Evolutionary conservation across 2,888 invertebrate species (phyloP).

Genomic region (Polyploca ridens): DNA sequence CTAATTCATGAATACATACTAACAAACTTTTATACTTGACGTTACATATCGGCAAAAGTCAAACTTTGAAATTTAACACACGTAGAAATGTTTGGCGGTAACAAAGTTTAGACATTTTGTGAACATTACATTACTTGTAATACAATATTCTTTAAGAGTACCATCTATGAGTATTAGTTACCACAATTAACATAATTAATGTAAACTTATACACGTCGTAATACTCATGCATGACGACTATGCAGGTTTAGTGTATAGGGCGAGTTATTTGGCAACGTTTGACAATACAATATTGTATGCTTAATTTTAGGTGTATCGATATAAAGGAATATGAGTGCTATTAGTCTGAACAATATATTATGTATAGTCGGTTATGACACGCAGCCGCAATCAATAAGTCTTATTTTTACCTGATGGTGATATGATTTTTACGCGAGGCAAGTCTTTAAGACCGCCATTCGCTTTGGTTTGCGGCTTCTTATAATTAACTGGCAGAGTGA

Average conservation of each 20-base stretch:
- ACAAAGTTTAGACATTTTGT: slow-evolving; percentile 80
- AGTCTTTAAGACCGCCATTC: background rate
- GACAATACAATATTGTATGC: slow-evolving; percentile 78
- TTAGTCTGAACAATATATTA: slow-evolving; percentile 40
- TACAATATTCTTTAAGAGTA: slow-evolving; percentile 34
- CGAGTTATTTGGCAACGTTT: slow-evolving; percentile 77
- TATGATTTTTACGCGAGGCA: background rate
- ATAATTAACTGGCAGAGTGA: background rate
- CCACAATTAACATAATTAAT: slow-evolving; percentile 47
- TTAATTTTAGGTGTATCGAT: slow-evolving; percentile 61
- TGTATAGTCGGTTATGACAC: background rate
- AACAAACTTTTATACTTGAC: slow-evolving; percentile 50
- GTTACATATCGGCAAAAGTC: slow-evolving; percentile 69
- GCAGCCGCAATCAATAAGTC: background rate
- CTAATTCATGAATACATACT: slow-evolving; percentile 60
- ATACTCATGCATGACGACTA: slow-evolving; percentile 65
- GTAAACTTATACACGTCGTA: slow-evolving; percentile 49
- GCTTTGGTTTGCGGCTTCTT: background rate
- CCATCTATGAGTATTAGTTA: slow-evolving; percentile 59
- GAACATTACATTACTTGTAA: slow-evolving; percentile 32
- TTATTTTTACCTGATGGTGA: background rate
- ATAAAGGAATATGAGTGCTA: slow-evolving; percentile 49
- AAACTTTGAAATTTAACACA: slow-evolving; percentile 69
- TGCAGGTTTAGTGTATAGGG: slow-evolving; percentile 72
- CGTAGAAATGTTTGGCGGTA: slow-evolving; percentile 40